These are phyloP conservation scores for Columbina picui DNA, from an alignment of 2,113 vertebrate genomes.

Conservation along the genomic window DNA sequence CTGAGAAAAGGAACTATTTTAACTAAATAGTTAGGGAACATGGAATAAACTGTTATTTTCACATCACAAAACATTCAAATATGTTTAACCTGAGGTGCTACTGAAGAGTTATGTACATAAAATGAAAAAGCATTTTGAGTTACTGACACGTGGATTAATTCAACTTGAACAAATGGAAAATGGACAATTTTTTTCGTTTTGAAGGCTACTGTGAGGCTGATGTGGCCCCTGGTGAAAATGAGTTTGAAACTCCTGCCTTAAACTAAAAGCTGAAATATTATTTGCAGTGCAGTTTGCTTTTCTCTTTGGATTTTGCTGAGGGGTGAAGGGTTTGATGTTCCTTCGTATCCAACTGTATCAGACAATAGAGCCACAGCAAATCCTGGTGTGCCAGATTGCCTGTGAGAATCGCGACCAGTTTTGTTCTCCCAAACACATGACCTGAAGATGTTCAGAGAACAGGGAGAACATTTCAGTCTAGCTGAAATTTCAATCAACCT, in stretches of 20 bases:
- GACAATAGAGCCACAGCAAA: background rate
- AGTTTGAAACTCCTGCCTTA: background rate
- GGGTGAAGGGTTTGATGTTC: background rate
- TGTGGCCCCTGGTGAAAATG: too few species aligned
- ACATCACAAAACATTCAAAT: background rate
- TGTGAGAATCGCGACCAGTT: background rate
- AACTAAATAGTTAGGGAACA: background rate
- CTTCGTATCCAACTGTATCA: background rate
- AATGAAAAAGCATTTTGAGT: background rate
- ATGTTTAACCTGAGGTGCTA: background rate
- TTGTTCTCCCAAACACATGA: background rate
- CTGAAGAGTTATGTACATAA: fast-evolving
- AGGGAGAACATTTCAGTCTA: conserved; percentile 15
- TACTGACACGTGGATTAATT: background rate
- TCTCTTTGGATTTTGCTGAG: background rate
- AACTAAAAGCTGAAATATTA: background rate
- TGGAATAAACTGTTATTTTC: background rate
- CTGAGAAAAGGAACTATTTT: background rate
- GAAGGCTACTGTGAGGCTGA: too few species aligned
- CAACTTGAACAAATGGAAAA: background rate
- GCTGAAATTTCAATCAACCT: background rate
- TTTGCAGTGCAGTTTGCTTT: background rate
- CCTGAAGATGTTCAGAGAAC: background rate
- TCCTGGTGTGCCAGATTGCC: background rate
- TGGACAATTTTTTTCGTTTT: background rate